phyloP scores from a whole-genome alignment of 1,140 invertebrate genomes.

The Carcinoscorpius rotundicauda region DNA sequence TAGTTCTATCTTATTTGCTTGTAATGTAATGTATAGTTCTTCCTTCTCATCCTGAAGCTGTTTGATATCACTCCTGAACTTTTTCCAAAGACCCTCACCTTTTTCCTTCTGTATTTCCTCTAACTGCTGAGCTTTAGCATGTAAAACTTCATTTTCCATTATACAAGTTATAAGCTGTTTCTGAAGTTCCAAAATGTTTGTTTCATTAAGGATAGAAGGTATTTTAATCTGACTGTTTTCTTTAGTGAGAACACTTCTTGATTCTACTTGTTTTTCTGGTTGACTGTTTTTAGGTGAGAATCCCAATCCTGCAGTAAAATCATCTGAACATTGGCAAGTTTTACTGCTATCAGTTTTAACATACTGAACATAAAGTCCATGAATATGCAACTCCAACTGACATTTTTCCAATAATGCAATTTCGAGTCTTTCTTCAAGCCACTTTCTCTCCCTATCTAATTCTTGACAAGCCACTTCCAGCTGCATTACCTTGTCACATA shows the following conservation, averaged over 20 bases:
- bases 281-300: neutral
- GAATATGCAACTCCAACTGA: neutral
- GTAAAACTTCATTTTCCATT: neutral
- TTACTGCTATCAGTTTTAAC: neutral
- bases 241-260: neutral
- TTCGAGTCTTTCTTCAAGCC: neutral
- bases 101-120: neutral
- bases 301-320: neutral
- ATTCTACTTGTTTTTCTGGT: neutral
- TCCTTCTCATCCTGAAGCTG: neutral
- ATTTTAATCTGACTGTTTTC: neutral
- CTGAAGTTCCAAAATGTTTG: neutral
- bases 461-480: neutral
- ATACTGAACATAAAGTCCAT: neutral
- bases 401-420: neutral
- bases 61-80: neutral
- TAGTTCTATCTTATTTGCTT: neutral
- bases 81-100: too few relatives aligned
- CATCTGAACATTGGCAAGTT: neutral
- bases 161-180: neutral
- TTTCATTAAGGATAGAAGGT: neutral
- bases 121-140: neutral
- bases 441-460: neutral
- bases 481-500: neutral
- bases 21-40: neutral